Evolutionary conservation across 2,888 invertebrate species (phyloP), one percentile per base, ranked within the genome.

Genomic region (Pyrocoelia pectoralis): DNA sequence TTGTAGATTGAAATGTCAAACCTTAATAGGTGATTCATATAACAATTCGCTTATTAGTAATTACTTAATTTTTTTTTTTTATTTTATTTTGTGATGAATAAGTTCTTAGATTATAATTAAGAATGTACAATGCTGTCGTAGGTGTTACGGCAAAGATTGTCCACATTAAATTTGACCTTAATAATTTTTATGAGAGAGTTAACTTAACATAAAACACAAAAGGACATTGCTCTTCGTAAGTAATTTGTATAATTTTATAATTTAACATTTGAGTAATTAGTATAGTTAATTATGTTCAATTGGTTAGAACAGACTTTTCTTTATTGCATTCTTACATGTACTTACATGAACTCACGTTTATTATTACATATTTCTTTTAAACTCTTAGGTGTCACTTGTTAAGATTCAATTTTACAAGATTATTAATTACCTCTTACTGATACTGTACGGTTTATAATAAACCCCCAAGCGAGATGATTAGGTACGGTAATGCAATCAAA

Each of bases 161-260:
- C 24, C 24, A 24, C 24, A 24, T 24, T 8, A 17, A 17, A 18
- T n/a, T 12, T 46, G 55, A 29, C 55, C 50, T 57, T 51, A 52
- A 46, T 52, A 28, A 40, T 38, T 14, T 52, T 52, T 52, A 58
- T 52, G 58, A 52, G 58, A 17, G 29, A 52, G 51, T 58, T 56
- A 38, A 49, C 33, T 49, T 49, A 49, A 43, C 29, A 43, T 46
- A 38, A 53, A 18, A 18, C 9, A 19, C 10, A 13, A 29, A 41
- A 28, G 50, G 56, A 38, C 56, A 57, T 40, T 57, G 56, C 40
- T 24, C 56, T 56, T 56, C 29, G 2, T 48, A 56, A 43, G 43
- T 49, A 56, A 50, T 41, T 56, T 56, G 17, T 17, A 18, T n/a
- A 49, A 56, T 41, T 56, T 14, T 40, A 17, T 29, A 48, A 48